Percentiles rank a stretch among this genome's conserved stretches.
These are phyloP conservation scores for Delia radicum DNA, from an alignment of 1,140 invertebrate genomes.

Conservation along the genomic window DNA sequence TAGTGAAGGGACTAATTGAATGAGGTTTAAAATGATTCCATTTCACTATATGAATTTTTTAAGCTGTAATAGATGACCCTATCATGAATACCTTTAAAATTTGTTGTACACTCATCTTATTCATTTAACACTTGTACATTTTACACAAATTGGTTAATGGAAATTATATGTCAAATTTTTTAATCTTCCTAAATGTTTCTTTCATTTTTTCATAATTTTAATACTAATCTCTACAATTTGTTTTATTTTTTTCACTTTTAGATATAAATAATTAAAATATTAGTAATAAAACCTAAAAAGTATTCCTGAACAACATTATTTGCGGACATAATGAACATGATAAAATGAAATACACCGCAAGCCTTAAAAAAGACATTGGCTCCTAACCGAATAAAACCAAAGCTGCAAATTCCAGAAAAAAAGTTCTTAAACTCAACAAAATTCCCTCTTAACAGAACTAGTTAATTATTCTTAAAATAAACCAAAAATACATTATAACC, in stretches of 20 bases:
- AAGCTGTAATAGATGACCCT: too few relatives aligned
- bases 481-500: not conserved
- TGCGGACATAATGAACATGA: not conserved
- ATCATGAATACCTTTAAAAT: too few relatives aligned
- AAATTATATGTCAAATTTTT: too few relatives aligned
- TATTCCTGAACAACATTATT: not conserved
- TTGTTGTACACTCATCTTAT: too few relatives aligned
- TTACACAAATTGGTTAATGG: too few relatives aligned
- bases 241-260: not conserved
- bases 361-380: not conserved
- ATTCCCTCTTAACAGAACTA: too few relatives aligned
- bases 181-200: not conserved
- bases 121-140: too few relatives aligned
- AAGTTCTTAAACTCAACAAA: too few relatives aligned
- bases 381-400: not conserved
- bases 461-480: not conserved
- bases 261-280: constrained; percentile 5
- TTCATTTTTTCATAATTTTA: not conserved
- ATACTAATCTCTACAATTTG: not conserved
- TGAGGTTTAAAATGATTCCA: too few relatives aligned
- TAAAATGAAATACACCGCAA: not conserved
- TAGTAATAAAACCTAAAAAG: not conserved
- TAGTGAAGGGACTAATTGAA: too few relatives aligned
- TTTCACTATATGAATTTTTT: too few relatives aligned
- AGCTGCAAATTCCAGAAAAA: not conserved